These are phyloP conservation scores for Atta texana DNA, from an alignment of 1,140 invertebrate species.

Conservation along the genomic window DNA sequence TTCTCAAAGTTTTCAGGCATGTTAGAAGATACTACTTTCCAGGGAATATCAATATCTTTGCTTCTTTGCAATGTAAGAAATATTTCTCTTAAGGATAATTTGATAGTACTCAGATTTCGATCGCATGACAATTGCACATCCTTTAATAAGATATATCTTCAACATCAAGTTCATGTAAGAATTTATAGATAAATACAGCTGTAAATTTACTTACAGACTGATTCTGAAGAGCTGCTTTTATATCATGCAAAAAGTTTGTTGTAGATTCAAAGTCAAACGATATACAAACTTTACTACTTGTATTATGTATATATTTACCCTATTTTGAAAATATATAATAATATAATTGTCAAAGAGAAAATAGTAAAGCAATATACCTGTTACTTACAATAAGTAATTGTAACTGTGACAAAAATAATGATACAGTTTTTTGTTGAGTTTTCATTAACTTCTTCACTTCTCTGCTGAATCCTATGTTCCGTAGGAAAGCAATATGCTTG, in stretches of 20 bases:
- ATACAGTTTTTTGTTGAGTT: slow-evolving; percentile 67
- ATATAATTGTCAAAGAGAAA: slow-evolving; percentile 12
- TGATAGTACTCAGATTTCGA: slow-evolving; percentile 71
- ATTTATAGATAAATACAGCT: slow-evolving; percentile 40
- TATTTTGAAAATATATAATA: slow-evolving; percentile 46
- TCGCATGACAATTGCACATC: slow-evolving; percentile 76
- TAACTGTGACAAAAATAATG: slow-evolving; percentile 75
- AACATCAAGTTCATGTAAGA: not conserved
- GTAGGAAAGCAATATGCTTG: slow-evolving; percentile 69
- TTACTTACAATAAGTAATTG: slow-evolving; percentile 75
- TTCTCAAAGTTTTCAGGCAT: slow-evolving; percentile 71
- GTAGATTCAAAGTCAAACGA: not conserved
- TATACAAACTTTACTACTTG: not conserved
- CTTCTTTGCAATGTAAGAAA: slow-evolving; percentile 67
- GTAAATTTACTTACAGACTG: slow-evolving; percentile 70
- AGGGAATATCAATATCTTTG: slow-evolving; percentile 63
- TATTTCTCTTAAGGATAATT: slow-evolving; percentile 73
- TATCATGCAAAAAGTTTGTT: slow-evolving; percentile 70
- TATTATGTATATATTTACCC: slow-evolving; percentile 42
- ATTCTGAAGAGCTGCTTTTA: slow-evolving; percentile 67
- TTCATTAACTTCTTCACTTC: slow-evolving; percentile 65
- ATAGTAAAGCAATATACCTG: slow-evolving; percentile 12
- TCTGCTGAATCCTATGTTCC: slow-evolving; percentile 65
- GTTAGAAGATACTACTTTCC: slow-evolving; percentile 81
- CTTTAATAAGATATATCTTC: slow-evolving; percentile 58